Evolutionary conservation across 2,113 vertebrate species (phyloP), one percentile per base, ranked within the genome.

Genomic region (Hystrix cristata): DNA sequence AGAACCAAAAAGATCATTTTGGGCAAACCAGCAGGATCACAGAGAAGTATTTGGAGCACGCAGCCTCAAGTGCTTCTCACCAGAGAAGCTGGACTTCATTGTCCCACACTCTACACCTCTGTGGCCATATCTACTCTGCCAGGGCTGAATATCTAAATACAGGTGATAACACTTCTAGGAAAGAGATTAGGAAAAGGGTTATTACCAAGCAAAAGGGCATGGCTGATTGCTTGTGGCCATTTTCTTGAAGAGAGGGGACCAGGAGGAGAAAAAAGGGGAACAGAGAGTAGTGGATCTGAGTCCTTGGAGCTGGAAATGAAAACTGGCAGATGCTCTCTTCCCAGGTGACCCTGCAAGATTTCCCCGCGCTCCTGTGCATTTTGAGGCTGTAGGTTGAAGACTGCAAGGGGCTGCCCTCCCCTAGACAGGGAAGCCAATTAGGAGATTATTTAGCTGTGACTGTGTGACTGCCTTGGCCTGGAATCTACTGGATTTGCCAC

Each of bases 221-320:
- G 14, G 18, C n/a, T 23, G 34, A 64, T 31, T 78, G 31, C 29
- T 78, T 81, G 25, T 76, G 64, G 59, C 79, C 46, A 48, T 78
- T 85, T 92, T 76, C 71, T 60, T 79, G 15, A 18, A 76, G 23
- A 3, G 51, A 29, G 11, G 2, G 9, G 29, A 74, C 3, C 4
- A 59, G 0, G 5, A 15, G 14, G 46, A 46, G 19, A 51, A 65
- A 3, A 16, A 27, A 53, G 60, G 4, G 4, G 16, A 2, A 0
- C 4, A 10, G 19, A 46, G 23, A 57, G n/a, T 6, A 4, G n/a
- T 29, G 31, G 19, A 51, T 48, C 62, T 29, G n/a, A 95, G 5
- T 27, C 21, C 85, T 82, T 65, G 38, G 85, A 71, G 1, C n/a
- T 83, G 48, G 38, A 46, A 48, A 29, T 80, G 14, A 92, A 81